Evolutionary conservation across 2,888 invertebrate genomes (phyloP), one percentile per base, ranked within the genome.

Genomic region (Chironomus tentans): DNA sequence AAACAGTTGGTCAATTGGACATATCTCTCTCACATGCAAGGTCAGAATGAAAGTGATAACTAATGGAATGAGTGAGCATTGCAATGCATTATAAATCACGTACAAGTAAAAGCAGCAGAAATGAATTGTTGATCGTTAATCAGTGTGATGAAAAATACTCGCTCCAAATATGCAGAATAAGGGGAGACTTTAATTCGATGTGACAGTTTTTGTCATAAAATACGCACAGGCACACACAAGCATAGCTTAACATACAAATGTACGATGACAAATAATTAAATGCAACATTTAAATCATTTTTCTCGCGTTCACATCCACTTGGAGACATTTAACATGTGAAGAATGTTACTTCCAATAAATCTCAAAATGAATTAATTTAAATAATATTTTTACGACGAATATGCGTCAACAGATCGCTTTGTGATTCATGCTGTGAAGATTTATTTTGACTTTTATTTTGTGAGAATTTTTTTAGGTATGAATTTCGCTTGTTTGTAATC

Each of bases 201-300:
- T 47, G 70, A 70, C 70, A 70, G 21, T 15, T 69, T 38, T 0
- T 18, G 46, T n/a, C 7, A 69, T 46, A 47, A 70, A 70, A 71
- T 24, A 70, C 50, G 50, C 0, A 21, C 15, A 22, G 24, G 46
- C n/a, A 38, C 38, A 13, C 48, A 18, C n/a, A n/a, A 6, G 21
- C 18, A 65, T 15, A 10, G 18, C 21, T 13, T 15, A 46, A 46
- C 70, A 70, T 68, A 13, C 68, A 68, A 70, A 47, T 28, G 28
- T 28, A 24, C 21, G 18, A 21, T 71, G 71, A 48, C 38, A 48
- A 56, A 71, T 71, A 71, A 71, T 71, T 56, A 71, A 71, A 71
- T 56, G 71, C 50, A 56, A 22, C 71, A 71, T 50, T 38, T 71
- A 71, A 71, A 71, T 71, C 71, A 71, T 71, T 28, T 21, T 4